Base-by-base conservation (phyloP, 2,797 vertebrate genomes). In the Orestias chungarensis region DNA sequence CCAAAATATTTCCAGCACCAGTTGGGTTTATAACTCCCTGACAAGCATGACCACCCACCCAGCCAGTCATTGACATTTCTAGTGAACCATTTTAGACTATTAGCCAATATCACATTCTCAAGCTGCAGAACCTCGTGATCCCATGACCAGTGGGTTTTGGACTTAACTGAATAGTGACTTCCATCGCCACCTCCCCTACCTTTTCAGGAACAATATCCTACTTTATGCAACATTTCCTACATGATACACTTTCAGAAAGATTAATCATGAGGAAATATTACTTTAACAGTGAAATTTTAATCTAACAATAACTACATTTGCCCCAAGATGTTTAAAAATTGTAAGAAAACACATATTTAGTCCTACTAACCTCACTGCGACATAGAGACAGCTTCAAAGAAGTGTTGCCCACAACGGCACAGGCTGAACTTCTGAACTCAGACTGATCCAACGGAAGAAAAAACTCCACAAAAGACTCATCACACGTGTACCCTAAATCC, bases 21-120 rank as follows among this genome's bases (percentile, higher is more conserved):
- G 70, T 86, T 78, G 76, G 80, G 81, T 89, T 91, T 83, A 89
- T 84, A 71, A 68, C 70, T 82, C 78, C 79, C 82, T 86, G 89
- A 91, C 81, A 80, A 90, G 87, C 78, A 84, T 66, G 90, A 87
- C 90, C 89, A 92, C 91, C 90, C 89, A 93, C 90, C 89, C 87
- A 88, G 87, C 70, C 64, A 78, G 82, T 71, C 70, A 4, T 57
- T 31, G 70, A 78, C 86, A 71, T 81, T 86, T 82, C 87, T 86
- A 91, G 82, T 78, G 73, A 88, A 85, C 78, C 59, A 85, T 78
- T 91, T 88, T 86, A 89, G 85, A 72, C 82, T 84, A 86, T 88
- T 90, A 88, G 80, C 76, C 66, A 1, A 81, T 82, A 81, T 85
- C 79, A 87, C 82, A 76, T 76, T 79, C 71, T 74, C 78, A 68